Evolutionary conservation across 2,797 vertebrate species (phyloP).

Genomic region (Lagocephalus sceleratus): DNA sequence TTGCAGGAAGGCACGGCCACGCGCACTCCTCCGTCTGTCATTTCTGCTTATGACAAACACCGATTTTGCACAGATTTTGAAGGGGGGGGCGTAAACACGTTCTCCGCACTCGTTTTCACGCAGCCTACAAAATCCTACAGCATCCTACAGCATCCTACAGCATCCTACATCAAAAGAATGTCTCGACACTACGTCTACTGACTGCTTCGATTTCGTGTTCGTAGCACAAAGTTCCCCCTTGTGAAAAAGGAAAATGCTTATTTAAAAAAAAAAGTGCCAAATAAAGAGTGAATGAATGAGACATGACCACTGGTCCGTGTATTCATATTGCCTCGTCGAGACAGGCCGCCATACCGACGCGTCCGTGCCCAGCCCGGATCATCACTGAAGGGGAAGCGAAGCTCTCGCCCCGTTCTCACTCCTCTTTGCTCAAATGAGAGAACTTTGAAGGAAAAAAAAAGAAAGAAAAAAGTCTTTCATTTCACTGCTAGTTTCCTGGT

Average conservation of each 20-base stretch:
- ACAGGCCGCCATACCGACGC: constrained; percentile 40
- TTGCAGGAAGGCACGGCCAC: constrained; percentile 62
- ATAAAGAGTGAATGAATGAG: constrained; percentile 62
- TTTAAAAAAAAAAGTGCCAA: constrained; percentile 41
- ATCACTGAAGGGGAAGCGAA: constrained; percentile 57
- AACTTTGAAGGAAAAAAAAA: constrained; percentile 53
- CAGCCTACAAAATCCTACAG: constrained; percentile 19
- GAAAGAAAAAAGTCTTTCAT: constrained; percentile 41
- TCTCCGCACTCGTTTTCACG: constrained; percentile 7
- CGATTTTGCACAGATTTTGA: constrained; percentile 5
- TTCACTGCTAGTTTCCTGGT: constrained; percentile 18
- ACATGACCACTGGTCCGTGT: constrained; percentile 66
- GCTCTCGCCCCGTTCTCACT: constrained; percentile 49
- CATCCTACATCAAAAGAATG: constrained; percentile 16
- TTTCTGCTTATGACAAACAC: constrained; percentile 9
- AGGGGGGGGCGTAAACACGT: too few relatives aligned
- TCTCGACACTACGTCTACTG: constrained; percentile 45
- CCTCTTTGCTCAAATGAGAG: constrained; percentile 67
- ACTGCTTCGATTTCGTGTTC: constrained; percentile 22
- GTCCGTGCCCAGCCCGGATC: constrained; percentile 61
- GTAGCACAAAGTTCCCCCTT: constrained; percentile 23
- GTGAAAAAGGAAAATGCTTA: constrained; percentile 56
- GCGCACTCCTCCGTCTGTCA: constrained; percentile 24
- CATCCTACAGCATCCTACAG: constrained; percentile 17
- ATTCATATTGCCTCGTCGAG: constrained; percentile 67